Conservation (phyloP, 2,113 vertebrate genomes). For the Caloenas nicobarica region DNA sequence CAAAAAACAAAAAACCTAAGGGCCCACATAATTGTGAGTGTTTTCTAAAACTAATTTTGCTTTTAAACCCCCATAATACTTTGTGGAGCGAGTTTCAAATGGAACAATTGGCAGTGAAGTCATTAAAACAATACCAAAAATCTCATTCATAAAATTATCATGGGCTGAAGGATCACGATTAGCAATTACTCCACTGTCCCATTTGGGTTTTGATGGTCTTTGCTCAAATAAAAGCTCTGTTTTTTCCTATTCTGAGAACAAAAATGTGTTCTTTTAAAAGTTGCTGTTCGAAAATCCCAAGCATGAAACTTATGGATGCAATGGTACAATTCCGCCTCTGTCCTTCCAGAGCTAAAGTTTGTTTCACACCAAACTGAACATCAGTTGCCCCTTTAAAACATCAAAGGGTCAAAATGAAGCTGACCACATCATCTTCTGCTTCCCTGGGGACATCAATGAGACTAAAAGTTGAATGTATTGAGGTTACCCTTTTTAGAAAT, state of each 20-base stretch:
- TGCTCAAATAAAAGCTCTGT: slow-evolving; percentile 16
- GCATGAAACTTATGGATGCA: slow-evolving; percentile 23
- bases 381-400: slow-evolving; percentile 32
- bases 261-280: background rate
- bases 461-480: slow-evolving; percentile 37
- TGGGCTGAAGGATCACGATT: slow-evolving; percentile 26
- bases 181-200: background rate
- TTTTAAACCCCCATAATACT: slow-evolving; percentile 33
- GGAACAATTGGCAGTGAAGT: slow-evolving; percentile 51
- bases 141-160: slow-evolving; percentile 28
- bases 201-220: slow-evolving; percentile 13
- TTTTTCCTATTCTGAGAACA: background rate
- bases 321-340: background rate
- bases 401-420: slow-evolving; percentile 46
- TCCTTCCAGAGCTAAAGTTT: slow-evolving; percentile 13
- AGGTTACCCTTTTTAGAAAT: slow-evolving; percentile 65
- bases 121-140: slow-evolving; percentile 45
- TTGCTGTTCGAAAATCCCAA: slow-evolving; percentile 34
- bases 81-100: slow-evolving; percentile 30
- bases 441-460: background rate
- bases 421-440: slow-evolving; percentile 21
- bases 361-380: slow-evolving; percentile 48
- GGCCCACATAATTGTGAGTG: slow-evolving; percentile 54
- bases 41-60: slow-evolving; percentile 22
- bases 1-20: background rate